Evolutionary conservation across 2,113 vertebrate species (phyloP).

Genomic region (Lagopus leucura): DNA sequence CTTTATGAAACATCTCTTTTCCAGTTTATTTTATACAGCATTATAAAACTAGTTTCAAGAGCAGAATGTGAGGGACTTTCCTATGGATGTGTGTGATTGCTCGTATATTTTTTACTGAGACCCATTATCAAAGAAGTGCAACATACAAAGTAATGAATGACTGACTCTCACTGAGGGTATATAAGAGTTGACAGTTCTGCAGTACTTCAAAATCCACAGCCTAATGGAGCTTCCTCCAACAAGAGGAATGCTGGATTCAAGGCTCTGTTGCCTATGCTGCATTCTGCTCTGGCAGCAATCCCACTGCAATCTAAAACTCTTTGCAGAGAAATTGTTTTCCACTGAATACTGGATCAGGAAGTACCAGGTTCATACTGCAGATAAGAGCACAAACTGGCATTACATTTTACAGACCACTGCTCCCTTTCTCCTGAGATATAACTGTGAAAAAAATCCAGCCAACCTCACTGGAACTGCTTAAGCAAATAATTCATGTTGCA

Average conservation of each 20-base stretch:
- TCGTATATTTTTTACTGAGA: background rate
- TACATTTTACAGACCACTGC: background rate
- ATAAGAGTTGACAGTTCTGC: background rate
- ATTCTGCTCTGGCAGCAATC: slow-evolving; percentile 6
- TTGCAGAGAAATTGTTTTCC: slow-evolving; percentile 8
- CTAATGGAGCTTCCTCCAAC: background rate
- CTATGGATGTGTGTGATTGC: background rate
- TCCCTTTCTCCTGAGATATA: background rate
- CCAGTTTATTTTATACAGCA: background rate
- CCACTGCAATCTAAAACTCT: background rate
- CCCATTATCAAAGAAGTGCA: background rate
- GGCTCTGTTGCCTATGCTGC: background rate
- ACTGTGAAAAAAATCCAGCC: background rate
- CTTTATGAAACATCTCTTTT: background rate
- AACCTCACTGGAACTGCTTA: background rate
- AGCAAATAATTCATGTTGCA: background rate
- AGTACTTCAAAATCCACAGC: background rate
- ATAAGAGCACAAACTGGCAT: background rate
- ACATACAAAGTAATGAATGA: background rate
- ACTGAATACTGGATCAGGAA: background rate
- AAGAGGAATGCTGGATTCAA: background rate
- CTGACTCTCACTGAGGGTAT: background rate
- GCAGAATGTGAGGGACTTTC: background rate
- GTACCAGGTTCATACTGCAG: background rate
- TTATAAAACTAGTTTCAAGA: slow-evolving; percentile 5